Evolutionary conservation across 2,888 invertebrate species (phyloP), one percentile per base, ranked within the genome.

Genomic region (Tetropium fuscum): DNA sequence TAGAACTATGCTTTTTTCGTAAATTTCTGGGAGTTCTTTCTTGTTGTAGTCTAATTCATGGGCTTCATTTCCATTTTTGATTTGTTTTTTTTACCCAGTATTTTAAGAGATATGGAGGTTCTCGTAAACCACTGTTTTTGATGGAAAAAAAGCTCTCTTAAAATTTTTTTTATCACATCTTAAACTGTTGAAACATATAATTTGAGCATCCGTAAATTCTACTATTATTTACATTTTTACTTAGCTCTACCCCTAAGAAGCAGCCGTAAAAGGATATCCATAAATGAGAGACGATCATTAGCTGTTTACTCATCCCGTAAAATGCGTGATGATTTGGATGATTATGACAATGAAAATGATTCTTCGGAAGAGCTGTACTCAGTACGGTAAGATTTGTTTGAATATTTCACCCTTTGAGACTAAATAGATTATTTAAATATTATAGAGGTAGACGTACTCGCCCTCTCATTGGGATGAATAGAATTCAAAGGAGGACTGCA

Each of bases 401-500:
- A 18, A 18, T 13, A 19, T 58, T 34, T 25, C 32, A n/a, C 13
- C 10, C 48, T 51, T 6, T 38, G 47, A 53, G 44, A 49, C 1
- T 48, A 60, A 58, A 30, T 58, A 19, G 10, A 22, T 48, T 36
- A 36, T 22, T n/a, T 3, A 43, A 27, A 61, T 61, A 49, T 58
- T 69, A 60, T 36, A 72, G 71, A 16, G 65, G 72, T 19, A 68
- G 72, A 20, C 66, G 75, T 54, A 57, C 70, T n/a, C 68, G 72
- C 18, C 75, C 71, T 56, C 56, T 74, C 1, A 58, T 72, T 18
- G 67, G 68, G 45, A 70, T 77, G 68, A 72, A 69, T 36, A 66
- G 74, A 44, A 72, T 77, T 30, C 75, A 79, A 60, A 69, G 80
- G 60, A 71, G 80, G 10, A 78, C 79, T 2, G 81, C 80, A 3